Evolutionary conservation across 2,888 invertebrate species (phyloP).

Genomic region (Drosophila phalerata): DNA sequence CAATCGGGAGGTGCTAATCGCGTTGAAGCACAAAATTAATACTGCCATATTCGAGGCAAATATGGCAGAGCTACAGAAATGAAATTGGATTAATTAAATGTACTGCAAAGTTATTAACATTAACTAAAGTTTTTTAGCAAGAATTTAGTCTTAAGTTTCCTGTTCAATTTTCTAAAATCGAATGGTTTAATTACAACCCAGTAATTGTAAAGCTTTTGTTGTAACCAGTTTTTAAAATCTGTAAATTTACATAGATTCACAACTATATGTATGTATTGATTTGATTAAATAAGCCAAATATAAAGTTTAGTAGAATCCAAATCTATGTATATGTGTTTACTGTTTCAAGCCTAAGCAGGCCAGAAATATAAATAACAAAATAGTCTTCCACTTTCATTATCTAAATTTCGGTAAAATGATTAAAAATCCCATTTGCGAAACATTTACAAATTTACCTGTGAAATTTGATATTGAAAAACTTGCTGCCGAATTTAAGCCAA

Average conservation of each 20-base stretch:
- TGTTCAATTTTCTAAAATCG: conserved; percentile 25
- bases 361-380: not conserved
- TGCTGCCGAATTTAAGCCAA: conserved; percentile 57
- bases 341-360: not conserved
- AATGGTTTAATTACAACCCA: conserved; percentile 23
- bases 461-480: conserved; percentile 60
- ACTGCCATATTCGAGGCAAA: conserved; percentile 88
- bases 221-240: conserved; percentile 44
- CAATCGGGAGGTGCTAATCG: conserved; percentile 87
- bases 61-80: conserved; percentile 87
- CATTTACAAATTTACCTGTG: conserved; percentile 54
- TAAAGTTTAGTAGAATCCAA: conserved; percentile 61
- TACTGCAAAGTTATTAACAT: conserved; percentile 29
- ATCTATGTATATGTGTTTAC: conserved; percentile 10
- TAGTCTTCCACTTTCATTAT: not conserved
- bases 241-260: conserved; percentile 53
- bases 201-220: conserved; percentile 45
- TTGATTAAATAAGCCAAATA: conserved; percentile 76
- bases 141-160: conserved; percentile 59
- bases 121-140: conserved; percentile 55
- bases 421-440: conserved; percentile 57
- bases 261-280: conserved; percentile 39
- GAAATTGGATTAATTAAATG: conserved; percentile 24
- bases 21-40: conserved; percentile 88
- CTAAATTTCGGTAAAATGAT: conserved; percentile 27